Evolutionary conservation across 1,140 invertebrate species (phyloP).

Genomic region (Tetraneura akinire): DNA sequence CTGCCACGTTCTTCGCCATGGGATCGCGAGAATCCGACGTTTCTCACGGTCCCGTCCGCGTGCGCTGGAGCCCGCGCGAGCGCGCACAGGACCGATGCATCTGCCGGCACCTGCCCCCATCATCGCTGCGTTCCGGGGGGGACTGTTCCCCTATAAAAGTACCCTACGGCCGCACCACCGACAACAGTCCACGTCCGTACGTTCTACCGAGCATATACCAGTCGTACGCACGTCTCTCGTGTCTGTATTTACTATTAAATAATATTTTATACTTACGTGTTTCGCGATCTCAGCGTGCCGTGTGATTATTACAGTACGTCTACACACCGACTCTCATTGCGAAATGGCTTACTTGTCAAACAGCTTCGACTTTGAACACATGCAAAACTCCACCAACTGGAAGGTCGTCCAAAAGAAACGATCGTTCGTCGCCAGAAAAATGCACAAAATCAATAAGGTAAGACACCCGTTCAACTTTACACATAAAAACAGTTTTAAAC

Average conservation of each 20-base stretch:
- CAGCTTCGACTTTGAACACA: slow-evolving; percentile 48
- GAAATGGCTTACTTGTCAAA: slow-evolving; percentile 28
- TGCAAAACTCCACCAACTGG: slow-evolving; percentile 48
- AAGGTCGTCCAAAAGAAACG: slow-evolving; percentile 38
- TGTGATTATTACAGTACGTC: no score
- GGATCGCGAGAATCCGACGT: slow-evolving; percentile 49
- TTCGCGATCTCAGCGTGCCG: no score
- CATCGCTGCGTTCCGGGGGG: not conserved
- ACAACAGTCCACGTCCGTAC: slow-evolving; percentile 29
- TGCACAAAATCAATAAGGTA: slow-evolving; percentile 50
- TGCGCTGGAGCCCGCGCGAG: not conserved
- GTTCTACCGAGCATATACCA: not conserved
- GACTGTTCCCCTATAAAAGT: slow-evolving; percentile 12
- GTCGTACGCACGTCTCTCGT: not conserved
- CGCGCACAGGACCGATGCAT: not conserved
- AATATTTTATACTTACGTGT: no score
- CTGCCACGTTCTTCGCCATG: slow-evolving; percentile 46
- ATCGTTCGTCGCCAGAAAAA: slow-evolving; percentile 39
- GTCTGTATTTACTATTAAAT: no score
- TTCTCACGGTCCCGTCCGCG: slow-evolving; percentile 48
- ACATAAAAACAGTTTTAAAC: no score
- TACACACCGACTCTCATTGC: not conserved
- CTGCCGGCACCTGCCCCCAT: slow-evolving; percentile 40
- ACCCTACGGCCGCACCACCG: not conserved
- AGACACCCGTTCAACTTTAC: not conserved